Conservation (phyloP, 2,888 invertebrate genomes). For the Agrochola circellaris region DNA sequence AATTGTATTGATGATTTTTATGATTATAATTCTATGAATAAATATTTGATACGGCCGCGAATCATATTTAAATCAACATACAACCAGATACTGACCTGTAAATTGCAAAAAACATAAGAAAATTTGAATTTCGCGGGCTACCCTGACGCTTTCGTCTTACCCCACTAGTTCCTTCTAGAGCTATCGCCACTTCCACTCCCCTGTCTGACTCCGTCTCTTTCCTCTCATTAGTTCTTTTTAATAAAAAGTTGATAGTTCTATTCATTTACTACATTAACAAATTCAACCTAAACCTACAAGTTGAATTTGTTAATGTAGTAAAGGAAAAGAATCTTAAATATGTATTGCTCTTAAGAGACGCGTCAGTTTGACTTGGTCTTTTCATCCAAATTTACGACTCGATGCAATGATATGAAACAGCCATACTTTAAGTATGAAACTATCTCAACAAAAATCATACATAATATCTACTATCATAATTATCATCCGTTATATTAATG, state of each 20-base stretch:
- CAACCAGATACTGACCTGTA: too few relatives aligned
- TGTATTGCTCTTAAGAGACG: too few relatives aligned
- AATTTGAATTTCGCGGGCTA: too few relatives aligned
- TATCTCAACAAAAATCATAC: not conserved
- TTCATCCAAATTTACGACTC: not conserved
- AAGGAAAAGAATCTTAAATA: too few relatives aligned
- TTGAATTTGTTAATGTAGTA: too few relatives aligned
- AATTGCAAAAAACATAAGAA: too few relatives aligned
- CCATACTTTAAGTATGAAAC: not conserved
- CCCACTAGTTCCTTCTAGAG: conserved; percentile 11
- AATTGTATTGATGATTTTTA: too few relatives aligned
- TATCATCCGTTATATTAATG: conserved; percentile 4
- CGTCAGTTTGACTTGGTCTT: not conserved
- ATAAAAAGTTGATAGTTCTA: not conserved
- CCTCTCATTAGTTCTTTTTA: not conserved
- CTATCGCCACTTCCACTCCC: not conserved
- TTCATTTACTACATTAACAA: not conserved
- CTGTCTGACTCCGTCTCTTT: not conserved
- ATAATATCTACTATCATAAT: not conserved
- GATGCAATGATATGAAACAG: not conserved
- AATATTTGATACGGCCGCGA: too few relatives aligned
- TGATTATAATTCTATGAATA: too few relatives aligned
- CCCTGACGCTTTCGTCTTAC: too few relatives aligned
- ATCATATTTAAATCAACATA: too few relatives aligned
- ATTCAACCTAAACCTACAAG: too few relatives aligned